phyloP scores from a whole-genome alignment of 2,888 invertebrate species.

The Conus canariensis region DNA sequence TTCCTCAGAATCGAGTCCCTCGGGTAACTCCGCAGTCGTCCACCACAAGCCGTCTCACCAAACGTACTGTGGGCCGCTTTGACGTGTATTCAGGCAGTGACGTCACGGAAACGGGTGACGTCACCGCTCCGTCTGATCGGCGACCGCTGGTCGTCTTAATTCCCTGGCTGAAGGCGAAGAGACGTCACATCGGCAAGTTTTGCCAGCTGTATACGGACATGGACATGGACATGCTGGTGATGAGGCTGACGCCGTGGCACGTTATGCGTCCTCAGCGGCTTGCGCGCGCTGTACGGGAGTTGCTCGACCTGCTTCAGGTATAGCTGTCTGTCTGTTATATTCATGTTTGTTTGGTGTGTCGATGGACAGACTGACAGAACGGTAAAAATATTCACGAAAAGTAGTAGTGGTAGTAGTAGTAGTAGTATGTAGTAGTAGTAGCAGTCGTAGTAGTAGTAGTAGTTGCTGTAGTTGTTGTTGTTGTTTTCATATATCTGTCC shows the following conservation, averaged over 20 bases:
- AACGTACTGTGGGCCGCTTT: not conserved
- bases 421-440: no score
- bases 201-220: constrained; percentile 89
- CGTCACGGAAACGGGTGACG: not conserved
- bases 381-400: no score
- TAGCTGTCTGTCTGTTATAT: no score
- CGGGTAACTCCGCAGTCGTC: no score
- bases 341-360: no score
- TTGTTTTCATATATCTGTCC: no score
- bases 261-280: not conserved
- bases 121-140: not conserved
- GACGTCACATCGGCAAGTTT: constrained; percentile 91
- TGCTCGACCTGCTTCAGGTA: constrained; percentile 25
- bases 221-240: constrained; percentile 91
- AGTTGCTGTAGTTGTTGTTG: no score
- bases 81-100: not conserved
- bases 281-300: not conserved
- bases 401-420: no score
- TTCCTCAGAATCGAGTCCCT: no score
- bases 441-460: no score
- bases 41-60: not conserved
- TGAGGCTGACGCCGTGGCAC: constrained; percentile 82
- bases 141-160: constrained; percentile 89
- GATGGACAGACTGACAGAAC: no score
- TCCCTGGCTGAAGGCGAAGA: constrained; percentile 91